A percentile compares a stretch with the other conserved stretches of the same genome.
phyloP scores from a whole-genome alignment of 1,140 invertebrate genomes.

The Danaus plexippus region DNA sequence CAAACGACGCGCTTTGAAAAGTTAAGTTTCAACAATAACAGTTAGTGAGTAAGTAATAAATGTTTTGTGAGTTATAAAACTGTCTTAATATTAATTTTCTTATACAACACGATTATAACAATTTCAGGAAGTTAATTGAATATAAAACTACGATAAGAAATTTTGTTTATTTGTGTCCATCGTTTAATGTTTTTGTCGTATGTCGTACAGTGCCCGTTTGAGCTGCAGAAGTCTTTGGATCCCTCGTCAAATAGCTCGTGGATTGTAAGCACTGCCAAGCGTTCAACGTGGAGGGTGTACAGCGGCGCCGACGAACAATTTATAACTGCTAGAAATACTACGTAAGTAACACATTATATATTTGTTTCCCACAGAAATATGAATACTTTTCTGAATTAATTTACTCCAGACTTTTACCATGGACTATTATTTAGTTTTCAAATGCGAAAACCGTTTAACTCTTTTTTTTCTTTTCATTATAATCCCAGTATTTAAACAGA shows the following conservation, averaged over 20 bases:
- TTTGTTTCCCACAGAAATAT: no score
- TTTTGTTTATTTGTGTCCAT: no score
- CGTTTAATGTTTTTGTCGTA: neutral
- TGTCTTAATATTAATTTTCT: conserved; percentile 28
- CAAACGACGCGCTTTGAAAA: conserved; percentile 2
- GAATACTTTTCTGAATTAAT: no score
- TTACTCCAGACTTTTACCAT: no score
- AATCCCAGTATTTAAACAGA: no score
- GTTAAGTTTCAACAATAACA: conserved; percentile 3
- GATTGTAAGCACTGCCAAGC: conserved; percentile 38
- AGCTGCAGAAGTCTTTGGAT: conserved; percentile 41
- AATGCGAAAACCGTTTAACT: no score
- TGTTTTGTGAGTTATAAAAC: neutral
- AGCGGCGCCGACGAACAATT: conserved; percentile 31
- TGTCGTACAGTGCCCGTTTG: conserved; percentile 53
- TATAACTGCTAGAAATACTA: conserved; percentile 44
- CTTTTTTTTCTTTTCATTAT: no score
- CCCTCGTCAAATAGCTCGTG: conserved; percentile 32
- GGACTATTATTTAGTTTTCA: no score
- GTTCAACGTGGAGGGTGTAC: conserved; percentile 51
- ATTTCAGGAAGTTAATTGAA: no score
- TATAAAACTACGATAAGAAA: no score
- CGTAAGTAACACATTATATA: conserved; percentile 33
- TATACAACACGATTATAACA: neutral
- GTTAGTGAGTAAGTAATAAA: conserved; percentile 1